Base-by-base conservation (phyloP, 30 jellyfish, hydroid and myxozoan genomes). In the Aurelia aurita region DNA sequence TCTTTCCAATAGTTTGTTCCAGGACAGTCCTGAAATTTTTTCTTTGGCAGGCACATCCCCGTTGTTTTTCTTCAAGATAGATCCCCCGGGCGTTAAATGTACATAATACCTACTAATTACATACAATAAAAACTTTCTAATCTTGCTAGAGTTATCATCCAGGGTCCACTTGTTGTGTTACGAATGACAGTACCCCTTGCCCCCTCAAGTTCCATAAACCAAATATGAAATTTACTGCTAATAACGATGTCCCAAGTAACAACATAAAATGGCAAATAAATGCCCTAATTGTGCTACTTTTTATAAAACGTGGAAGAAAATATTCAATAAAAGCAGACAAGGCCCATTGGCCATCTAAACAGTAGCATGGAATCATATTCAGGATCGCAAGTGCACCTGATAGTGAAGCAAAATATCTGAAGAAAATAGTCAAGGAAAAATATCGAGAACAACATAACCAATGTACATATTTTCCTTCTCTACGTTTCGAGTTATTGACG, bases 301-400 rank as follows among this genome's bases (percentile, higher is more conserved):
- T 78, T 20, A 88, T 54, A 21, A 49, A 5, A 25, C 66, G 63
- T 6, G 93, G 85, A 13, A 93, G 75, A n/a, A 87, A 65, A 27
- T 78, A 77, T 71, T 87, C 96, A 46, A 93, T 71, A 66, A 93
- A 80, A 0, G 94, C 97, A 43, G 54, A 46, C 59, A 93, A 71
- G 3, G 98, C 74, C 84, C 89, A 78, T 61, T 93, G 96, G 11
- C 98, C 98, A 76, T 93, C 98, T 60, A 93, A 76, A 69, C 81
- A 82, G 62, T 79, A 82, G 63, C 98, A 93, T 2, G 98, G 98
- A 0, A 88, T 91, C 91, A 93, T 78, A 69, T 93, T 93, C 53
- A 93, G 85, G 18, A 93, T 72, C 3, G 97, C 97, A 58, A 93
- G 67, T 6, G 98, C 98, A 13, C 96, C 95, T 14, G 98, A 93